Conservation (phyloP, 2,113 vertebrate genomes). For the Crotalus tigris region DNA sequence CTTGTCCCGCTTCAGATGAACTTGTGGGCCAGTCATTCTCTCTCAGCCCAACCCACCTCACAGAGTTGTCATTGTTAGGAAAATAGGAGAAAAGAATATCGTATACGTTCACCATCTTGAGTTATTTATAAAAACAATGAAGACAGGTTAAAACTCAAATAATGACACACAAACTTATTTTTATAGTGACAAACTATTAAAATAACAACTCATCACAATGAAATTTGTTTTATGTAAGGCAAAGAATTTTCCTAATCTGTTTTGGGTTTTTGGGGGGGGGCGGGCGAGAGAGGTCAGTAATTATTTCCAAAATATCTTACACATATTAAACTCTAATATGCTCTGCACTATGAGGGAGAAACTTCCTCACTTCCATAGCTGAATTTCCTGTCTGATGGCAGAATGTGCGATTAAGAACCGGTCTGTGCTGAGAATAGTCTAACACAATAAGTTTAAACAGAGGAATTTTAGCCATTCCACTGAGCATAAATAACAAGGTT, state of each 20-base stretch:
- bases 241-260: constrained; percentile 15
- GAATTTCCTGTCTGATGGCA: constrained; percentile 73
- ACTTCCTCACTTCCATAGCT: constrained; percentile 72
- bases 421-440: constrained; percentile 73
- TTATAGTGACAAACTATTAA: background rate
- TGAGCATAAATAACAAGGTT: constrained; percentile 77
- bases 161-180: background rate
- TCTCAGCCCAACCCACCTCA: background rate
- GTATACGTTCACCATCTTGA: background rate
- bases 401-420: constrained; percentile 70
- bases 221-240: constrained; percentile 31
- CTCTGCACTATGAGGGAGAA: constrained; percentile 64
- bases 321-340: constrained; percentile 64
- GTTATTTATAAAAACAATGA: background rate
- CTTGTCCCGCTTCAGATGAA: background rate
- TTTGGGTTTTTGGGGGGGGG: background rate
- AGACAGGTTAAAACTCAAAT: background rate
- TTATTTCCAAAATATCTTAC: constrained; percentile 53
- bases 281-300: constrained; percentile 19
- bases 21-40: background rate
- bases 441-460: constrained; percentile 59
- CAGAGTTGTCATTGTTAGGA: background rate
- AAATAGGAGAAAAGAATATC: background rate
- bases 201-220: background rate
- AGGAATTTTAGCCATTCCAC: constrained; percentile 72